Conservation (phyloP, 2,888 invertebrate species). For the Nebria brevicollis region DNA sequence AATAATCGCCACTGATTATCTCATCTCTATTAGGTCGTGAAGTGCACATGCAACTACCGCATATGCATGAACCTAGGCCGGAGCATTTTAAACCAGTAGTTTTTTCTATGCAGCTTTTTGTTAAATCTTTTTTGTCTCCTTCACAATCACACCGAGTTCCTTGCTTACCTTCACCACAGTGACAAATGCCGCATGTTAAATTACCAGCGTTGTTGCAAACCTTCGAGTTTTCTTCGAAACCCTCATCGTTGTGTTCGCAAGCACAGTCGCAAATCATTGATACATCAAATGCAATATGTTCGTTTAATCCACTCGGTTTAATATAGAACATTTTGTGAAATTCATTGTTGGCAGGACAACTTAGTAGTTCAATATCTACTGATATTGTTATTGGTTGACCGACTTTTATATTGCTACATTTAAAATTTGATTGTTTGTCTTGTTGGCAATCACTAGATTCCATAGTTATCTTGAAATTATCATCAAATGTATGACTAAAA, state of each 20-base stretch:
- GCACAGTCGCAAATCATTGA: slow-evolving; percentile 77
- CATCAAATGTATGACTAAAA: slow-evolving; percentile 21
- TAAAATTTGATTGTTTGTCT: not conserved
- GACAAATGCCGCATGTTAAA: slow-evolving; percentile 71
- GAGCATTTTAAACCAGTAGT: slow-evolving; percentile 61
- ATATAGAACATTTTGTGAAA: slow-evolving; percentile 55
- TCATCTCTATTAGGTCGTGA: slow-evolving; percentile 59
- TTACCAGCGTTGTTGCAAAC: slow-evolving; percentile 64
- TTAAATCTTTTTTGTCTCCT: slow-evolving; percentile 53
- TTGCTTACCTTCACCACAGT: slow-evolving; percentile 64
- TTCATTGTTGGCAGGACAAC: slow-evolving; percentile 66
- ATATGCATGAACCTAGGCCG: slow-evolving; percentile 70
- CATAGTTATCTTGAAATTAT: slow-evolving; percentile 56
- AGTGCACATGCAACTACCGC: slow-evolving; percentile 64
- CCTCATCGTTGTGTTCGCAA: slow-evolving; percentile 69
- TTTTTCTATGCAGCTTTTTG: slow-evolving; percentile 45
- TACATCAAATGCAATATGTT: slow-evolving; percentile 75
- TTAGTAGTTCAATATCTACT: slow-evolving; percentile 67
- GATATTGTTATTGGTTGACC: not conserved
- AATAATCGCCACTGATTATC: slow-evolving; percentile 70
- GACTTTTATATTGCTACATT: slow-evolving; percentile 14
- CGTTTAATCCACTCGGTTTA: slow-evolving; percentile 77
- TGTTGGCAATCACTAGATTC: slow-evolving; percentile 58
- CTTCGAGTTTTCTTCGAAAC: slow-evolving; percentile 59
- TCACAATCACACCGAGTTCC: slow-evolving; percentile 70